Base-by-base conservation (phyloP, 2,888 invertebrate species). In the Unio pictorum region DNA sequence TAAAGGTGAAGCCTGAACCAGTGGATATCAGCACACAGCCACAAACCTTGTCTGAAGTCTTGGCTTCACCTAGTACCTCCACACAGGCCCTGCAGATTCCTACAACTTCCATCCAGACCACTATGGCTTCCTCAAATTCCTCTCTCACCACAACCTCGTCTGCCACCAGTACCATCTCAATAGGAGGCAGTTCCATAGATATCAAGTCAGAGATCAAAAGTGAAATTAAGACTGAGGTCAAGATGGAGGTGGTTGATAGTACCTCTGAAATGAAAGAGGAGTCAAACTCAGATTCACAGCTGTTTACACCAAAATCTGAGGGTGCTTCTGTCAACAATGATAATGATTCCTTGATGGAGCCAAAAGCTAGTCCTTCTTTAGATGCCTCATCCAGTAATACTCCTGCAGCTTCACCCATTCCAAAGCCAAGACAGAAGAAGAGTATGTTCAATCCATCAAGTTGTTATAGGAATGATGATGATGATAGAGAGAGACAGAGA, bases 131-230 rank as follows among this genome's bases (percentile, higher is more conserved):
- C 61, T 72, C 74, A 63, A 73, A 82, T 63, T 71, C 76, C 55
- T 69, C 79, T 58, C 67, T 80, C 28, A 73, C 78, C 34, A 72
- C 76, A 7, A 75, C 79, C 17, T 78, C 76, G 62, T 76, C 81
- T 62, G 71, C 79, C 81, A 69, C 88, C 81, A 66, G 89, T 87
- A 68, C 90, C 86, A 82, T 92, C 80, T 85, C 89, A 71, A 87
- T 89, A 26, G 69, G 79, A 59, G 76, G 82, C 11, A 78, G 75
- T 15, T 71, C 74, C 62, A 76, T 83, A 65, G 81, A 81, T 61
- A 75, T 81, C 26, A 82, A 81, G 72, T 64, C 76, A 63, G 83
- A 83, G 58, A 75, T 83, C 57, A 86, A 86, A 73, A 77, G 75
- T 54, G 86, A 85, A 66, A 72, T 84, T 34, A 82, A 81, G 64